These are phyloP conservation scores for Epinotia demarniana DNA, from an alignment of 2,888 invertebrate genomes.

Conservation along the genomic window DNA sequence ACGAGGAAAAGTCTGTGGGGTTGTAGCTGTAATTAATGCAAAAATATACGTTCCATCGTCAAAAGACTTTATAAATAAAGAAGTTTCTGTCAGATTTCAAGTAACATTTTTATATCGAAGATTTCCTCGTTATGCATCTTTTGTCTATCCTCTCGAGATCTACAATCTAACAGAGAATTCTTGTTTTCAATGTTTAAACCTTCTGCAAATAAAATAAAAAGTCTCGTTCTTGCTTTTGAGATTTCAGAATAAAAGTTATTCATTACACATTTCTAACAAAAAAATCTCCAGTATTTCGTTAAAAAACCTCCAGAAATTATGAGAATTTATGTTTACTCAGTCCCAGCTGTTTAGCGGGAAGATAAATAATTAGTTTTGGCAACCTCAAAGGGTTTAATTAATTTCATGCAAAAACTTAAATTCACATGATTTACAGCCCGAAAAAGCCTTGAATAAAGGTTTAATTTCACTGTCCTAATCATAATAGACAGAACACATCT, in stretches of 20 bases:
- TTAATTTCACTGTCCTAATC: no score
- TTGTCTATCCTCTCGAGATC: neutral
- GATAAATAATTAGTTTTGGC: slow-evolving; percentile 1
- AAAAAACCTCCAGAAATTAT: no score
- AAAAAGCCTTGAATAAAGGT: neutral
- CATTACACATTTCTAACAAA: slow-evolving; percentile 1
- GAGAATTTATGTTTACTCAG: neutral
- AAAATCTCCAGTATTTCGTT: neutral
- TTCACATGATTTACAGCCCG: neutral
- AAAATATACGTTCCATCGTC: neutral
- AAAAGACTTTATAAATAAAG: neutral
- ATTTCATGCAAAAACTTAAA: neutral
- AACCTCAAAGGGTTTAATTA: slow-evolving; percentile 1
- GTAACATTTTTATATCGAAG: neutral
- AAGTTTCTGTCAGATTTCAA: neutral
- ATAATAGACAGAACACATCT: no score
- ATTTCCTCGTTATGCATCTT: neutral
- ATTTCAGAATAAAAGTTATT: neutral
- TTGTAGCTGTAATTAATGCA: neutral
- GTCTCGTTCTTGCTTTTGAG: neutral
- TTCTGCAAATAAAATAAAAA: neutral
- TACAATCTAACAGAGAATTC: neutral
- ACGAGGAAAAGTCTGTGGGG: no score
- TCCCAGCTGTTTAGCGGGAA: neutral
- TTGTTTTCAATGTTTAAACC: neutral